Evolutionary conservation across 2,113 vertebrate genomes (phyloP), one percentile per base, ranked within the genome.

Genomic region (Quiscalus mexicanus): DNA sequence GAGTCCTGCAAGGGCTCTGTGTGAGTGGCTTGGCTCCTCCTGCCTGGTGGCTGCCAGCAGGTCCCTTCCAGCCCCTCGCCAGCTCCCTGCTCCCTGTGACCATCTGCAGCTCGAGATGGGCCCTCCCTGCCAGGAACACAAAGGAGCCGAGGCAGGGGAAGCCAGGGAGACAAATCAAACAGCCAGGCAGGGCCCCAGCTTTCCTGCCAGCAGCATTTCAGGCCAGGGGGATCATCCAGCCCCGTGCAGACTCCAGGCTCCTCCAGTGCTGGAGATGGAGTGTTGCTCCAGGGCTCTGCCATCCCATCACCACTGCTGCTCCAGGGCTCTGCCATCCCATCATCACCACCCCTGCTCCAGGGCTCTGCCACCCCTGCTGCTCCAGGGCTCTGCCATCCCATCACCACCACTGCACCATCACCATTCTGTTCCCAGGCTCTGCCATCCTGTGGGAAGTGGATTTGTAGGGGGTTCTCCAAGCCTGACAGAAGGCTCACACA

Each of bases 91-190:
- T 93, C 84, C 80, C 82, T 4, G 2, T 3, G 19, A 64, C 84
- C 79, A 84, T 65, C 91, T 84, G 83, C 63, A 33, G 91, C 8
- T 33, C 9, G 52, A 95, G 90, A 84, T 24, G 3, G 0, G 1
- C n/a, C 73, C 62, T 56, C 53, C 15, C 28, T 73, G 79, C 92
- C 94, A 95, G 92, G 6, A 85, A 6, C 17, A 14, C 67, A 3
- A 17, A 49, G 87, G 78, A 75, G 23, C 39, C 5, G 5, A 68
- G 81, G 84, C 60, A 87, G 30, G 70, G 90, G 81, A 97, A 93
- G 90, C 67, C 82, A 92, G 59, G 59, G 82, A 93, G 92, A 94
- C 90, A 76, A 91, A 87, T 35, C 84, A 58, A 58, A 50, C 69
- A 91, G 83, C 11, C 69, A 85, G 70, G 56, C 77, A 71, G 53